Base-by-base conservation (phyloP, 2,113 vertebrate genomes). In the Capreolus pygargus region DNA sequence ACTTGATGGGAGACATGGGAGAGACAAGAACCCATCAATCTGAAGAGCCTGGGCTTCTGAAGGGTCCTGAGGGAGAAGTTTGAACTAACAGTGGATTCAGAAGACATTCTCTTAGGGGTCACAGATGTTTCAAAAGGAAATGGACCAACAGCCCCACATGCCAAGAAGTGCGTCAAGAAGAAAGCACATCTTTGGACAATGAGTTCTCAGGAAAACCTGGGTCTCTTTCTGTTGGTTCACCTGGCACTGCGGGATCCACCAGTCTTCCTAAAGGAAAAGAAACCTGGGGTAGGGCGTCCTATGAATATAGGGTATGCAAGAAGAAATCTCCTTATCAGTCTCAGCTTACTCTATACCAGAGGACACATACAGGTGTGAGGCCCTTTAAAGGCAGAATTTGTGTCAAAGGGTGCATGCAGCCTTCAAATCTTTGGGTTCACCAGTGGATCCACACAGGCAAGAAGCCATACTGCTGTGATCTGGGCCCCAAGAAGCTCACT, bases 401-500 rank as follows among this genome's bases (percentile, higher is more conserved):
- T 43, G 36, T 43, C 12, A 76, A 43, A 76, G 70, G 21, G 36
- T 27, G 43, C 21, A 27, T 76, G 23, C 70, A 76, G 39, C 70
- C 21, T 43, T 43, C 23, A 25, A 9, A 76, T 27, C 36, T 43
- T 76, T 7, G 36, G 23, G 23, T 27, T 76, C 12, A 43, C 39
- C 36, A 76, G 23, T 0, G 0, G 39, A 14, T 43, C 70, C 70
- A 27, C 36, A 43, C 6, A 27, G 36, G 70, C 12, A 43, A 27
- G 36, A 14, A 43, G 70, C 21, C 70, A 43, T 14, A 43, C 39
- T 76, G 23, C 39, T 76, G 36, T 43, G 70, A 14, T 27, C 23
- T 76, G 36, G 39, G 70, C 39, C 12, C 70, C 36, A 43, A 7
- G 70, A 27, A 76, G 36, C 14, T 76, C 70, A 76, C 36, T 23